These are phyloP conservation scores for Plebejus anna DNA, from an alignment of 2,888 invertebrate genomes.

Conservation along the genomic window DNA sequence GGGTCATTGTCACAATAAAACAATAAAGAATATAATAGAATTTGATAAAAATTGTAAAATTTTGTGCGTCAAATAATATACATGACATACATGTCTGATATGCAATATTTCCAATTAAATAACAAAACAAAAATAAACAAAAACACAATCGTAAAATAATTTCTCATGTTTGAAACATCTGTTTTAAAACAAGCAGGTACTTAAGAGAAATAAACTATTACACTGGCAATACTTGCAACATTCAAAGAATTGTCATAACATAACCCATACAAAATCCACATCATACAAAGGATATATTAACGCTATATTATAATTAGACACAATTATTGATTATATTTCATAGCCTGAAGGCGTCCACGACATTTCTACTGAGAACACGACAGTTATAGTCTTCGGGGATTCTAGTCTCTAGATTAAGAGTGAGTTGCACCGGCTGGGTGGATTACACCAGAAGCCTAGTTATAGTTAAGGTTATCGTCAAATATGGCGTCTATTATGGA, in stretches of 20 bases:
- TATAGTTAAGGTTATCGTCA: too few relatives aligned
- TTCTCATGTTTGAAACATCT: slow-evolving; percentile 1
- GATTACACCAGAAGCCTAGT: too few relatives aligned
- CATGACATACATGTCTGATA: neutral
- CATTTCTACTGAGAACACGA: neutral
- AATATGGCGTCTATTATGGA: too few relatives aligned
- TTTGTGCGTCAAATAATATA: neutral
- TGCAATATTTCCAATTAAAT: neutral
- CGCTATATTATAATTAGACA: slow-evolving; percentile 28
- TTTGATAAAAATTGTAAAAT: neutral
- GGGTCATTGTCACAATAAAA: neutral
- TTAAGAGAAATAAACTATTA: neutral
- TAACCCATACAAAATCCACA: slow-evolving; percentile 19
- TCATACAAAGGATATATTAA: slow-evolving; percentile 15
- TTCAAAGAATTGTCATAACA: slow-evolving; percentile 1
- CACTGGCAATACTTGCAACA: neutral
- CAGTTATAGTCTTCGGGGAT: neutral
- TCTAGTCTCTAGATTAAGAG: neutral
- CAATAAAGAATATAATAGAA: neutral
- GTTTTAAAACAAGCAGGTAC: slow-evolving; percentile 18
- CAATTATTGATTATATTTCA: slow-evolving; percentile 30
- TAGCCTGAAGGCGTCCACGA: slow-evolving; percentile 25
- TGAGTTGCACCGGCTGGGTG: too few relatives aligned
- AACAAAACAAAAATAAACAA: neutral
- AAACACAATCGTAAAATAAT: neutral